A percentile compares a stretch with the other conserved stretches of the same genome.
These are phyloP conservation scores for Cephalophus harveyi DNA, from an alignment of 2,113 vertebrate genomes.

Conservation along the genomic window DNA sequence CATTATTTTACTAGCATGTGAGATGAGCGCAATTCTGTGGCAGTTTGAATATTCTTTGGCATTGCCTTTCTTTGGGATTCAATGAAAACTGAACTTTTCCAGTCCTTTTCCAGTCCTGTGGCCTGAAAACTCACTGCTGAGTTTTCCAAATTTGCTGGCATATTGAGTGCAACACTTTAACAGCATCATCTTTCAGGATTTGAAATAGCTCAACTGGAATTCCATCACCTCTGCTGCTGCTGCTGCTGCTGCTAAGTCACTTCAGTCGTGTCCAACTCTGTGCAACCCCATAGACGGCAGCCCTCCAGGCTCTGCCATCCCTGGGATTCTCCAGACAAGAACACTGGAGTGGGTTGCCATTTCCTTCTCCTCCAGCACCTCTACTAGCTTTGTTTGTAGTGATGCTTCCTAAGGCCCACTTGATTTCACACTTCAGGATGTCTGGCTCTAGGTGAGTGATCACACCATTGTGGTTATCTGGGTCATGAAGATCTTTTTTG, in stretches of 20 bases:
- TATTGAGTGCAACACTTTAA: not conserved
- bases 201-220: not conserved
- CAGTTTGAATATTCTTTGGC: not conserved
- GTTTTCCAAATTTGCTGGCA: not conserved
- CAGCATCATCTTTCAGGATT: not conserved
- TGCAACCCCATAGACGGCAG: too few relatives aligned
- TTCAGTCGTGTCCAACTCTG: too few relatives aligned
- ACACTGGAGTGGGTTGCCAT: too few relatives aligned
- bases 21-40: not conserved
- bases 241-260: too few relatives aligned
- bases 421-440: not conserved
- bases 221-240: not conserved
- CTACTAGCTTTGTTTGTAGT: not conserved
- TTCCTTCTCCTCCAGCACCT: not conserved
- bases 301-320: too few relatives aligned
- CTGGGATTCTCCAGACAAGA: too few relatives aligned
- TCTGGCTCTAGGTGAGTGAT: not conserved
- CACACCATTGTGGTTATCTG: not conserved
- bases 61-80: not conserved
- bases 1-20: not conserved
- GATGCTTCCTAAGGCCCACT: not conserved
- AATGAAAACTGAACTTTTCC: not conserved
- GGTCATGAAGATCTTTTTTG: not conserved
- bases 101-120: not conserved
- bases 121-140: not conserved